A percentile compares a stretch with the other conserved stretches of the same genome.
phyloP scores from a whole-genome alignment of 2,797 vertebrate species.

The Sebastes dallii region DNA sequence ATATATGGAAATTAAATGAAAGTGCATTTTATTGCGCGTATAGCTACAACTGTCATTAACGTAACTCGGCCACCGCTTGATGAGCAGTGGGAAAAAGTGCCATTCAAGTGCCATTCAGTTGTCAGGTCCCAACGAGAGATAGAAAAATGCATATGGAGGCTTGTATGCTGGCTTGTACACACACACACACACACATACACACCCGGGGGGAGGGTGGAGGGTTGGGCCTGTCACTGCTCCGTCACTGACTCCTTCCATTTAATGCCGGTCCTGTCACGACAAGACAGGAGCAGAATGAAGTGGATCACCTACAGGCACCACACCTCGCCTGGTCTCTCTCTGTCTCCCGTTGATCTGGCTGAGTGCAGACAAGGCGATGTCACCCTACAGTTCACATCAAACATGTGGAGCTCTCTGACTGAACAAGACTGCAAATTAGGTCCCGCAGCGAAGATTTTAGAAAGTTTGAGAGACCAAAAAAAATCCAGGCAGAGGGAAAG shows the following conservation, averaged over 20 bases:
- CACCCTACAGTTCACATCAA: slow-evolving; percentile 58
- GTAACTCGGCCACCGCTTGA: slow-evolving; percentile 51
- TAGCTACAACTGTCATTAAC: slow-evolving; percentile 59
- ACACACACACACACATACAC: slow-evolving; percentile 28
- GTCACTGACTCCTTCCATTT: slow-evolving; percentile 86
- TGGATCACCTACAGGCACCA: slow-evolving; percentile 90
- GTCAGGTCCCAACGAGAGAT: slow-evolving; percentile 53
- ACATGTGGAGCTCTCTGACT: slow-evolving; percentile 29
- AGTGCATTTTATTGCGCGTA: slow-evolving; percentile 37
- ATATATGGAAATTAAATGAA: slow-evolving; percentile 74
- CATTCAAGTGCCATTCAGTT: slow-evolving; percentile 66
- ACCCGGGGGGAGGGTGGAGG: slow-evolving; percentile 65
- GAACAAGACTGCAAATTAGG: slow-evolving; percentile 43
- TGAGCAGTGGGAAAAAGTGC: slow-evolving; percentile 54
- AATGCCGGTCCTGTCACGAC: slow-evolving; percentile 94
- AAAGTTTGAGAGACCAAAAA: slow-evolving; percentile 15
- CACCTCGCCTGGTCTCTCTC: slow-evolving; percentile 81
- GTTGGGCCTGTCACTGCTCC: slow-evolving; percentile 89
- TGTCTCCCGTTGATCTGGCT: slow-evolving; percentile 62
- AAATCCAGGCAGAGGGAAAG: slow-evolving; percentile 23
- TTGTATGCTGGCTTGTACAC: slow-evolving; percentile 9
- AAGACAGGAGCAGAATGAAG: slow-evolving; percentile 90
- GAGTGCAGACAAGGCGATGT: slow-evolving; percentile 55
- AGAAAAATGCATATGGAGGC: slow-evolving; percentile 31
- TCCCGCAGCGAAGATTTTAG: slow-evolving; percentile 14